A percentile compares a stretch with the other conserved stretches of the same genome.
phyloP scores from a whole-genome alignment of 2,113 vertebrate species.

The Phyllostomus hastatus region DNA sequence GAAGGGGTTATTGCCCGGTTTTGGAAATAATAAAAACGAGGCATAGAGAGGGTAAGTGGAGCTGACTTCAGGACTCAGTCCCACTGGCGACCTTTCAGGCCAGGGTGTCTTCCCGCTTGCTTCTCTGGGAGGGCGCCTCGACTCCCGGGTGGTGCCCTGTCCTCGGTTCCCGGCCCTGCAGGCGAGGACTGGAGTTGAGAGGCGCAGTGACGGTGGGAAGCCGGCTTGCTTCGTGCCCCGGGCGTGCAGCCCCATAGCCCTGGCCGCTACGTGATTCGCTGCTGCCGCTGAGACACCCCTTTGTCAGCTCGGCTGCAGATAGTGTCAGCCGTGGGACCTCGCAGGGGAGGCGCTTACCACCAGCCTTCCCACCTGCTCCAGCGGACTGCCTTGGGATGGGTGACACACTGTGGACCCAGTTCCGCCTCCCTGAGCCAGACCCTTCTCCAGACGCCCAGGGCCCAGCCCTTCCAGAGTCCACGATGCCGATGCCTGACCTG shows the following conservation, averaged over 20 bases:
- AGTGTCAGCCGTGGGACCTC: slow-evolving; percentile 71
- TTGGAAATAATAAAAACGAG: background rate
- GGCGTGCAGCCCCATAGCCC: slow-evolving; percentile 55
- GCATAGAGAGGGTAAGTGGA: background rate
- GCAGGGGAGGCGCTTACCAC: slow-evolving; percentile 40
- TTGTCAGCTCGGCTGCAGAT: slow-evolving; percentile 75
- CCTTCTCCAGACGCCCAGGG: background rate
- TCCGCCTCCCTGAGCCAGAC: background rate
- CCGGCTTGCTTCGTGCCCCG: slow-evolving; percentile 42
- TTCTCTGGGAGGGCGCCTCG: background rate
- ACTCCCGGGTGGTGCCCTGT: accelerated
- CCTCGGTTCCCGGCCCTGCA: background rate
- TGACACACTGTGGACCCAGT: accelerated
- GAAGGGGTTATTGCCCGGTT: background rate
- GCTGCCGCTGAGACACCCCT: slow-evolving; percentile 58
- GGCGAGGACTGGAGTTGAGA: slow-evolving; percentile 35
- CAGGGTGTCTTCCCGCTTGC: background rate
- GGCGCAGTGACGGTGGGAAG: slow-evolving; percentile 46
- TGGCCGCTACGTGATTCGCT: slow-evolving; percentile 42
- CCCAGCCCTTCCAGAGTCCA: background rate
- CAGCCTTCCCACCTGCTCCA: slow-evolving; percentile 44
- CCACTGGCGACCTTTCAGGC: background rate
- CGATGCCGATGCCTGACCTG: background rate
- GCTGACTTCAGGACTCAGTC: background rate
- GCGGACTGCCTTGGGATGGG: background rate